Percentiles rank a stretch among this genome's conserved stretches.
Evolutionary conservation across 2,113 vertebrate species (phyloP).

Genomic region (Menidia beryllina): DNA sequence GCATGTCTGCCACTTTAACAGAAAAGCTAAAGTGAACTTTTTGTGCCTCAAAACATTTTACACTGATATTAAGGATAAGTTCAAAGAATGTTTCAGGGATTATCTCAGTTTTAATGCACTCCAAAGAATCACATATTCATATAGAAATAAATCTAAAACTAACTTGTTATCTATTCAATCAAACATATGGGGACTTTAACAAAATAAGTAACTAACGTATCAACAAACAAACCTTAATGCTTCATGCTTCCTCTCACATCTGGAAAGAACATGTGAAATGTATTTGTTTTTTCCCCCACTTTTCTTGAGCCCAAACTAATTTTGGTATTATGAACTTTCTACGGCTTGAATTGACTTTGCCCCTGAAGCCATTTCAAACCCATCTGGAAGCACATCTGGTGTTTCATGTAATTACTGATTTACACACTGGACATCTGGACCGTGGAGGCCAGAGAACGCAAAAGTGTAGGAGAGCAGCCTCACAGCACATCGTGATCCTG

Average conservation of each 20-base stretch:
- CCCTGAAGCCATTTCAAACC: constrained; percentile 37
- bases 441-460: constrained; percentile 24
- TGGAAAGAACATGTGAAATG: too few relatives aligned
- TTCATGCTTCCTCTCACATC: not conserved
- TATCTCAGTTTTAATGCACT: too few relatives aligned
- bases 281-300: too few relatives aligned
- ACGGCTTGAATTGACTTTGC: constrained; percentile 31
- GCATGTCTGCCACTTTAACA: too few relatives aligned
- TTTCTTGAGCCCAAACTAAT: not conserved
- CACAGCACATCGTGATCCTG: constrained; percentile 16
- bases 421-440: constrained; percentile 41
- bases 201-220: not conserved
- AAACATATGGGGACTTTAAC: too few relatives aligned
- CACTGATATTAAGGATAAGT: too few relatives aligned
- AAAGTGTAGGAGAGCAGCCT: constrained; percentile 10
- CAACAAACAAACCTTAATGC: not conserved
- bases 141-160: too few relatives aligned
- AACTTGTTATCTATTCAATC: too few relatives aligned
- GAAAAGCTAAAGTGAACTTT: too few relatives aligned
- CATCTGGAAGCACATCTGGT: constrained; percentile 67
- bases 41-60: too few relatives aligned
- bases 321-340: constrained; percentile 8
- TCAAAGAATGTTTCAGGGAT: too few relatives aligned
- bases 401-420: constrained; percentile 56
- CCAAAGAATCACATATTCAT: too few relatives aligned